Conservation (phyloP, 64 coral and sea anemone species). For the Pachyseris speciosa region DNA sequence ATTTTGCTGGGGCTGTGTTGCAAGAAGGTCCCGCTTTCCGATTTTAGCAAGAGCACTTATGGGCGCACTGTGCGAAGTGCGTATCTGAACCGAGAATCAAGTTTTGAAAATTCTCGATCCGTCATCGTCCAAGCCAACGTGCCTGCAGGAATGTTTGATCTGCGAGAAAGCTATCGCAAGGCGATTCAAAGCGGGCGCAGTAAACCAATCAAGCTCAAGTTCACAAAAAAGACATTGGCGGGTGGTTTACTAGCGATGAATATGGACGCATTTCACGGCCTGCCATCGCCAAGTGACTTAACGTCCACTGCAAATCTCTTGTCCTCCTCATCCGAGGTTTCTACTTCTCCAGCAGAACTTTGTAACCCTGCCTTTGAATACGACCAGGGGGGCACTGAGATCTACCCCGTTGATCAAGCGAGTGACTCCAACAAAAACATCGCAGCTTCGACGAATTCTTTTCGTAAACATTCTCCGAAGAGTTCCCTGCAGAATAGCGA, state of each 20-base stretch:
- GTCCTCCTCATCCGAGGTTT: background rate
- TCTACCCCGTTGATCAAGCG: conserved; percentile 12
- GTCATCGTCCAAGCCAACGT: conserved; percentile 50
- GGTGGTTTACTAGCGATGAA: conserved; percentile 56
- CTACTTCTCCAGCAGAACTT: conserved; percentile 7
- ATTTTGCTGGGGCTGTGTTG: conserved; percentile 68
- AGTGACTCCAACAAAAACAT: conserved; percentile 4
- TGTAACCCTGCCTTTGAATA: conserved; percentile 8
- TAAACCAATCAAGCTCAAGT: conserved; percentile 38
- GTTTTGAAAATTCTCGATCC: conserved; percentile 76
- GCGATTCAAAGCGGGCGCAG: conserved; percentile 70
- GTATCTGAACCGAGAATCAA: conserved; percentile 66
- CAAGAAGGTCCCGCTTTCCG: conserved; percentile 66
- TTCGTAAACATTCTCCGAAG: background rate
- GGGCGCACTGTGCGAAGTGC: conserved; percentile 14
- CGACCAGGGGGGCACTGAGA: background rate
- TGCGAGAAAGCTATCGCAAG: conserved; percentile 71
- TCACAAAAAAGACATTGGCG: conserved; percentile 30
- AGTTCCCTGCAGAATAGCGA: background rate
- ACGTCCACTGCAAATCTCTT: background rate
- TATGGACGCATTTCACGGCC: conserved; percentile 39
- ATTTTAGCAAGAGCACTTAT: conserved; percentile 58
- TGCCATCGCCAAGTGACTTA: background rate
- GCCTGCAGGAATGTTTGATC: conserved; percentile 56
- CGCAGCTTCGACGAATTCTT: background rate